These are phyloP conservation scores for Chymomyza caudatula DNA, from an alignment of 2,888 invertebrate species.

Conservation along the genomic window DNA sequence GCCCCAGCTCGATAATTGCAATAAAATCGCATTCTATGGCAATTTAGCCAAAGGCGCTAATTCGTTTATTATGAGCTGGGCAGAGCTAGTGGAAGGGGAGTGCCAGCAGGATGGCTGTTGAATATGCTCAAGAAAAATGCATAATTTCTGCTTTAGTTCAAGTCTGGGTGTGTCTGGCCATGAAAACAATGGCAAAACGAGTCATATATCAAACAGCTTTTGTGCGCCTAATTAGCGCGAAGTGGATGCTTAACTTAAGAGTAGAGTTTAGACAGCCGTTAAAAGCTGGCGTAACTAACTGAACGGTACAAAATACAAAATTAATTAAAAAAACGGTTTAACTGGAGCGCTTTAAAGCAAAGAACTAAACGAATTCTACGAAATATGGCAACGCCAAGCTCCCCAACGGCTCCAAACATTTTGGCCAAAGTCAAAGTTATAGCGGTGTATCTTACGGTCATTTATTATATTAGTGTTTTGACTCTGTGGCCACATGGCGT, in stretches of 20 bases:
- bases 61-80: slow-evolving; percentile 60
- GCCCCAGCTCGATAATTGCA: slow-evolving; percentile 62
- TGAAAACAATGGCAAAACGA: background rate
- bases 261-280: background rate
- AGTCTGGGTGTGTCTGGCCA: slow-evolving; percentile 5
- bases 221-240: background rate
- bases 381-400: too few relatives aligned
- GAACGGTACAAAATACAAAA: slow-evolving; percentile 52
- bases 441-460: background rate
- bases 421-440: too few relatives aligned
- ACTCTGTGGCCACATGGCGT: slow-evolving; percentile 15
- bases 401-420: too few relatives aligned
- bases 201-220: background rate
- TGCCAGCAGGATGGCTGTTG: slow-evolving; percentile 43
- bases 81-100: background rate
- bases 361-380: too few relatives aligned
- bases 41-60: slow-evolving; percentile 68
- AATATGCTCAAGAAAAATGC: slow-evolving; percentile 52
- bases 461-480: background rate
- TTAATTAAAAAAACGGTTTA: slow-evolving; percentile 78
- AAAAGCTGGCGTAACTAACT: background rate
- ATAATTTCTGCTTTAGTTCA: slow-evolving; percentile 48
- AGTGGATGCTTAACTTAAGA: background rate
- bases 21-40: slow-evolving; percentile 65
- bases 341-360: slow-evolving; percentile 72